Evolutionary conservation across 2,113 vertebrate species (phyloP), one percentile per base, ranked within the genome.

Genomic region (Bambusicola thoracicus): DNA sequence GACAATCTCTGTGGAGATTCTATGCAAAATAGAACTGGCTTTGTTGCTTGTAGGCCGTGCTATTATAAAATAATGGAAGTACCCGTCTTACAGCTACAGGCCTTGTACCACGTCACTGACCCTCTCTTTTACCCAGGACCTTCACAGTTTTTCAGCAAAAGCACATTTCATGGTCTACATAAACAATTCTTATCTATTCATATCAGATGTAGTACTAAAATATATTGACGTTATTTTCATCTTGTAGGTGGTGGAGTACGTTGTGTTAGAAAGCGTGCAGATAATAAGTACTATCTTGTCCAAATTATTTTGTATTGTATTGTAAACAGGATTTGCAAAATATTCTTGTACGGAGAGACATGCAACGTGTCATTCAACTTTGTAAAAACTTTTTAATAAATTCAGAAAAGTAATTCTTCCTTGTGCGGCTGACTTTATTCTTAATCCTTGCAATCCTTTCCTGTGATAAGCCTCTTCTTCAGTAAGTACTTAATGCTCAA

Each of bases 321-420:
- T 76, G 32, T 73, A 24, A 86, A 86, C 36, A 41, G 83, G 36
- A 55, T 81, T 69, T 87, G 79, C 38, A 90, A 93, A 83, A 69
- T 49, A n/a, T 10, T 82, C 3, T 53, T 80, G 32, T 56, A 46
- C 46, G 82, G 63, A 58, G 38, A 63, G 38, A 63, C 11, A 20
- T 15, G 17, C 40, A 11, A 85, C 73, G 53, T 69, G 36, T 36
- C 12, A 25, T 61, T 87, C 22, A 73, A 6, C 34, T 2, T 83
- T 90, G 55, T 67, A 87, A 95, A 89, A 63, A 36, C 61, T 75
- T 81, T 85, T 72, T 55, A 95, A 89, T 92, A 91, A 92, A 91
- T 83, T 58, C 27, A 59, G 73, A 91, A 2, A 91, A 87, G 58
- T 36, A 77, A 63, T 70, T 90, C 21, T 66, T 77, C 36, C 27